phyloP scores from a whole-genome alignment of 1,140 invertebrate genomes.

The fruit fly (Drosophila melanogaster) region Release_6_plus_ISO1_MT NT_033777.3:11477501-11478000 shows the following conservation, averaged over 20 bases:
- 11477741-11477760: conserved; percentile 77
- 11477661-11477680: conserved; percentile 5
- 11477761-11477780: conserved; percentile 77
- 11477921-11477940: conserved; percentile 22
- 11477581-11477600: conserved; percentile 48
- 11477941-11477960: conserved; percentile 40
- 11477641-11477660: conserved; percentile 7
- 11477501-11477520: conserved; percentile 80
- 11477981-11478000: conserved; percentile 65
- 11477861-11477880: conserved; percentile 37
- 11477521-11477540: conserved; percentile 29
- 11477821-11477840: conserved; percentile 82
- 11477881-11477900: conserved; percentile 46
- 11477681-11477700: not conserved
- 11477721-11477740: conserved; percentile 10
- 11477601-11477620: conserved; percentile 83
- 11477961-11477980: conserved; percentile 51
- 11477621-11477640: conserved; percentile 67
- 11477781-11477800: conserved; percentile 83
- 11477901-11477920: conserved; percentile 1
- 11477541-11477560: conserved; percentile 13
- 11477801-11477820: conserved; percentile 83
- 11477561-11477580: conserved; percentile 18
- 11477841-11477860: conserved; percentile 81
- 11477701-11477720: not conserved